Evolutionary conservation across 2,113 vertebrate species (phyloP).

Genomic region (Callospermophilus lateralis): DNA sequence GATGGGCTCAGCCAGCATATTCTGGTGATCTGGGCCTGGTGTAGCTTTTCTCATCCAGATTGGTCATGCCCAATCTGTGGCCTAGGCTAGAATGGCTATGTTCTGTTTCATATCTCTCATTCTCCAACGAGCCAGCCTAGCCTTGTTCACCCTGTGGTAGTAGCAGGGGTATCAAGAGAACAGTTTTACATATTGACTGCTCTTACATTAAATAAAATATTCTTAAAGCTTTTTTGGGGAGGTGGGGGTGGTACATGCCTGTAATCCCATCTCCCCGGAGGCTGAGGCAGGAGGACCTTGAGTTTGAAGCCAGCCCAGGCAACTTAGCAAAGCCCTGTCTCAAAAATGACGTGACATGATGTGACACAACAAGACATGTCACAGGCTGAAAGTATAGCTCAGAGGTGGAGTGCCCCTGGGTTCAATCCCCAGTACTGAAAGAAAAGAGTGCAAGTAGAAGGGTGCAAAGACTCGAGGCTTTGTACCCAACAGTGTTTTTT

Average conservation of each 20-base stretch:
- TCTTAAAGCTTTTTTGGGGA: too few species aligned
- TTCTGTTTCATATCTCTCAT: neutral
- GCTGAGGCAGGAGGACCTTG: neutral
- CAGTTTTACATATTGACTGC: too few species aligned
- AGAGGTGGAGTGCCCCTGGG: neutral
- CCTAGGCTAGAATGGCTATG: neutral
- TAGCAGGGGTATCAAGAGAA: rapidly evolving
- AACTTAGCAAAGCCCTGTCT: neutral
- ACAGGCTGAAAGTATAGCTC: neutral
- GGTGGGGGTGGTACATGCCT: neutral
- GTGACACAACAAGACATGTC: neutral
- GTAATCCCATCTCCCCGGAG: neutral
- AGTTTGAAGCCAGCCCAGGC: neutral
- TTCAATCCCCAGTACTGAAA: neutral
- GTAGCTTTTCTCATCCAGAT: neutral
- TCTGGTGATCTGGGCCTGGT: neutral
- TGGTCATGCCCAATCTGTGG: rapidly evolving
- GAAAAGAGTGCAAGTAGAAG: too few species aligned
- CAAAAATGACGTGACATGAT: neutral
- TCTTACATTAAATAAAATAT: too few species aligned
- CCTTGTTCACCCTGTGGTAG: neutral
- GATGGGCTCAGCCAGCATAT: neutral
- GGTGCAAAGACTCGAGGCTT: neutral
- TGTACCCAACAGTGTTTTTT: neutral
- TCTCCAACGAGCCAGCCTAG: neutral